Conservation (phyloP, 2,888 invertebrate genomes). For the Holacanthella duospinosa region DNA sequence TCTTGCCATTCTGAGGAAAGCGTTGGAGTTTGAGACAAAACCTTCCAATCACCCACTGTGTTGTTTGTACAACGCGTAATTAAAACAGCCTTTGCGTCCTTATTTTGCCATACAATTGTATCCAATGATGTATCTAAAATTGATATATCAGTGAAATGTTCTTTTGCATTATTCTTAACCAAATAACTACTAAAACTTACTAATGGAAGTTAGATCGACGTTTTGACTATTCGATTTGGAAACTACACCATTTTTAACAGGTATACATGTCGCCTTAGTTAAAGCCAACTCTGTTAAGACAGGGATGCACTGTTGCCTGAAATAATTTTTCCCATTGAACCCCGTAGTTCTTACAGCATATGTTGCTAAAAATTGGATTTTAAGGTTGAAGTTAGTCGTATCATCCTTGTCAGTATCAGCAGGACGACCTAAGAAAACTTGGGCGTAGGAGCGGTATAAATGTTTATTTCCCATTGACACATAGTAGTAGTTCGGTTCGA, state of each 20-base stretch:
- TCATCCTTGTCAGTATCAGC: neutral
- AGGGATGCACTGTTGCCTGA: no score
- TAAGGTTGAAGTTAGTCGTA: neutral
- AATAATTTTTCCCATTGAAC: no score
- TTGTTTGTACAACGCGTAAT: neutral
- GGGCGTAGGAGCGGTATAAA: neutral
- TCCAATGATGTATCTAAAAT: neutral
- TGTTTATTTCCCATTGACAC: neutral
- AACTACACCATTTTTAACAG: neutral
- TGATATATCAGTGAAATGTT: neutral
- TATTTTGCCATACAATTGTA: neutral
- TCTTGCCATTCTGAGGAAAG: neutral
- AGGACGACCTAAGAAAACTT: neutral
- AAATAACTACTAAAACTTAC: neutral
- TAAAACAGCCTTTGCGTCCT: neutral
- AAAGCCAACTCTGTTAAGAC: no score
- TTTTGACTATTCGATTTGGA: no score
- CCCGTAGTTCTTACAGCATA: neutral
- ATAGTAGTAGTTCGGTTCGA: no score
- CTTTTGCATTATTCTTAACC: neutral
- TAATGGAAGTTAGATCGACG: no score
- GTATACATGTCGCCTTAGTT: neutral
- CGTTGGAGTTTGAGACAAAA: neutral
- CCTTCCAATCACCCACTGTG: neutral
- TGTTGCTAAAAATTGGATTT: neutral